Percentiles rank a stretch among this genome's conserved stretches.
phyloP scores from a whole-genome alignment of 2,113 vertebrate species.

The Terrapene triunguis region DNA sequence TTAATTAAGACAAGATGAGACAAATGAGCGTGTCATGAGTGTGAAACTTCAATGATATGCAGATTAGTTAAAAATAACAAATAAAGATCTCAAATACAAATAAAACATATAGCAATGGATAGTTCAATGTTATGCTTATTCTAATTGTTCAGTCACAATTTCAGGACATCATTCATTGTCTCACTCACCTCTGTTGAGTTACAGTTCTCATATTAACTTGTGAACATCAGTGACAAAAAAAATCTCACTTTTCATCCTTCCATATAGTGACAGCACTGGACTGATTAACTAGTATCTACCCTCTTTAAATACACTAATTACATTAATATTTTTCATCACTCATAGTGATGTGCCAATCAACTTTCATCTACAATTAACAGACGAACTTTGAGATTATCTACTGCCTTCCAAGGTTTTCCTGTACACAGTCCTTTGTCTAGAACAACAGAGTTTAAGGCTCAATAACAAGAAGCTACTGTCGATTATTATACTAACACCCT shows the following conservation, averaged over 20 bases:
- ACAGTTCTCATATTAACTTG: background rate
- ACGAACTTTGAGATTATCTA: background rate
- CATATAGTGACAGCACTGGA: background rate
- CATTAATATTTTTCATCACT: background rate
- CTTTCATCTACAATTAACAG: background rate
- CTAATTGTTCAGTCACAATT: background rate
- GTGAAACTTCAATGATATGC: background rate
- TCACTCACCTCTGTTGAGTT: background rate
- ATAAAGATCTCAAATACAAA: background rate
- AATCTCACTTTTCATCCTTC: fast-evolving
- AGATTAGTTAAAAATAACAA: background rate
- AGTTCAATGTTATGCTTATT: background rate
- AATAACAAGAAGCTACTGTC: background rate
- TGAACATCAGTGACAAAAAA: background rate
- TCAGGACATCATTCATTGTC: background rate
- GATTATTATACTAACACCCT: background rate
- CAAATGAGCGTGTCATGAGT: background rate
- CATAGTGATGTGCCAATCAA: background rate
- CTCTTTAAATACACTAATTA: background rate
- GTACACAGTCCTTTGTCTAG: background rate
- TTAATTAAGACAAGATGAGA: background rate
- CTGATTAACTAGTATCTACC: background rate
- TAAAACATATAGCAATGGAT: background rate
- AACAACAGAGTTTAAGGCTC: background rate
- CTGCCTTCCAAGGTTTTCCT: background rate